A percentile compares a stretch with the other conserved stretches of the same genome.
phyloP scores from a whole-genome alignment of 2,888 invertebrate genomes.

The Agriopis leucophaearia region DNA sequence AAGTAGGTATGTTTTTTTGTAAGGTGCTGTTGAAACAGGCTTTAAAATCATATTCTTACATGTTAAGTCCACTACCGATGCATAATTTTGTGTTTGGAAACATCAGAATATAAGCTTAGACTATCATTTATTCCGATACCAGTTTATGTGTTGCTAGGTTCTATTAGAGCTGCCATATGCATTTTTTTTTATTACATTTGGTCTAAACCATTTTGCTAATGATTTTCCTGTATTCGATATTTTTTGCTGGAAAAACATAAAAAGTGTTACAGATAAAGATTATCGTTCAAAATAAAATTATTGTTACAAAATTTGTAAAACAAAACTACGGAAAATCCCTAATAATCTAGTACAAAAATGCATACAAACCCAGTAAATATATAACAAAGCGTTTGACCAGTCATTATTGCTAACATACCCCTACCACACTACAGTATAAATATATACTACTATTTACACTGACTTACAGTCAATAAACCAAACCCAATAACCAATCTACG shows the following conservation, averaged over 20 bases:
- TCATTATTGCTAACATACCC: constrained; percentile 83
- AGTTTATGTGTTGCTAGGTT: neutral
- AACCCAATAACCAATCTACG: constrained; percentile 6
- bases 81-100: constrained; percentile 39
- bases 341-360: constrained; percentile 14
- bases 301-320: neutral
- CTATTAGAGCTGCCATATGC: neutral
- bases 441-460: constrained; percentile 83
- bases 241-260: too few species aligned
- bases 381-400: constrained; percentile 75
- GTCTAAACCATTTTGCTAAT: too few species aligned
- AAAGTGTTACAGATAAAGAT: too few species aligned
- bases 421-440: constrained; percentile 74
- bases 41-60: constrained; percentile 44
- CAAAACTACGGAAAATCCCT: neutral
- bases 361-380: constrained; percentile 40
- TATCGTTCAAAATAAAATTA: neutral
- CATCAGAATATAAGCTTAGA: constrained; percentile 8
- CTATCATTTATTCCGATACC: too few species aligned
- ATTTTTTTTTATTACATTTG: too few species aligned
- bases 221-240: too few species aligned
- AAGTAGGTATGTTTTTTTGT: neutral
- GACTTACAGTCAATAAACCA: constrained; percentile 70
- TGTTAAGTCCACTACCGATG: constrained; percentile 60
- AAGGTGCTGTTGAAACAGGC: constrained; percentile 23